Percentiles rank a stretch among this genome's conserved stretches.
Evolutionary conservation across 2,888 invertebrate species (phyloP).

Genomic region (Lasioglossum leucozonium): DNA sequence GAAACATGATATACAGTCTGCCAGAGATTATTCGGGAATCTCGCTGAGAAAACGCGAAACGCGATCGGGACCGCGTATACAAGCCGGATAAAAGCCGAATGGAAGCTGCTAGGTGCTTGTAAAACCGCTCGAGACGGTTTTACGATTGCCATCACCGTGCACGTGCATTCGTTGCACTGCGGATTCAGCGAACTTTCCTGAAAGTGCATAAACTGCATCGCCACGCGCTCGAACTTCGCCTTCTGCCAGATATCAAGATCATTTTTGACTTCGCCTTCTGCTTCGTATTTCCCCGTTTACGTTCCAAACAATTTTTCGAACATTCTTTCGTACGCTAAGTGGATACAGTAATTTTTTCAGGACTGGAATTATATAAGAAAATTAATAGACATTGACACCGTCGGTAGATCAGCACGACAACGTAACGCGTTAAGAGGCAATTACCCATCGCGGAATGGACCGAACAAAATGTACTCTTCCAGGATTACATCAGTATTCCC

Average conservation of each 20-base stretch:
- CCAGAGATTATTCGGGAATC: conserved; percentile 21
- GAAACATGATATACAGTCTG: conserved; percentile 31
- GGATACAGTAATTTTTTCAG: no score
- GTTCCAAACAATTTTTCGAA: neutral
- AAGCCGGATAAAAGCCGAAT: conserved; percentile 12
- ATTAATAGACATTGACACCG: neutral
- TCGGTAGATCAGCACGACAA: no score
- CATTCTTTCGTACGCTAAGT: no score
- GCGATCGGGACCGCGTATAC: neutral
- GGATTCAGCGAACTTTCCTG: neutral
- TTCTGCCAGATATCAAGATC: neutral
- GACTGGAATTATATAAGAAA: no score
- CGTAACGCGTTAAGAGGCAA: neutral
- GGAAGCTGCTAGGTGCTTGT: neutral
- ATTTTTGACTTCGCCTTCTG: neutral
- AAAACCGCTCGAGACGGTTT: neutral
- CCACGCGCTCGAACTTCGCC: neutral
- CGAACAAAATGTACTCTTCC: conserved; percentile 25
- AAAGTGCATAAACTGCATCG: neutral
- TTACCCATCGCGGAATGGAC: conserved; percentile 5
- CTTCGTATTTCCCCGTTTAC: neutral
- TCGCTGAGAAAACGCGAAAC: neutral
- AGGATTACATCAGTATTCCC: conserved; percentile 49
- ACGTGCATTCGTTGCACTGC: neutral
- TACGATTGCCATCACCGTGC: neutral